Evolutionary conservation across 2,113 vertebrate genomes (phyloP), one percentile per base, ranked within the genome.

Genomic region (Chauna torquata): DNA sequence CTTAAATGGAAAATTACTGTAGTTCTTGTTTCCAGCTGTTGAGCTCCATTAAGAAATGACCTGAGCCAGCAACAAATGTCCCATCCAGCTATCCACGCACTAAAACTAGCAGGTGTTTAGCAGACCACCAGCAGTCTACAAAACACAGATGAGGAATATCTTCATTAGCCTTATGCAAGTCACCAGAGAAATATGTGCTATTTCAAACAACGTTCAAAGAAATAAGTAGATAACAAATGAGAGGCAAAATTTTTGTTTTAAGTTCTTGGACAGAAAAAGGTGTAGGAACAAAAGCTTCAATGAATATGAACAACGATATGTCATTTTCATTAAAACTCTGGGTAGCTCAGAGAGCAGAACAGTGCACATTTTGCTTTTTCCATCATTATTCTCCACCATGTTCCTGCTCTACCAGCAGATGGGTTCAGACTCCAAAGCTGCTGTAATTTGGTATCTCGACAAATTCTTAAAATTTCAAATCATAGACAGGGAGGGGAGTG

Each of bases 1-100:
- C 61, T 92, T 93, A 93, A 86, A 96, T 57, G 72, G 80, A 92
- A 96, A 95, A 95, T 62, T 34, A 86, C 68, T 94, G 88, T 19
- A 88, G 66, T 52, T 93, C 65, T 80, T 61, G 52, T 74, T 93
- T 91, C 77, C 86, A 96, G 95, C 86, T 94, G 91, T 76, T 91
- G 61, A 93, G 72, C 20, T 86, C 36, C 61, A 49, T 52, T 84
- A 80, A 71, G 40, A 92, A 92, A 93, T 38, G 6, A 86, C 90
- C 77, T 68, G 77, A 96, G 86, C 72, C 88, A 93, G 89, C 80
- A 94, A 8, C 83, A 94, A 92, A 75, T 30, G 50, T 88, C 61
- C 65, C 36, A 84, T 84, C 42, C 76, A 91, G 52, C 58, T 85
- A 76, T 24, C 62, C 70, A 57, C 12, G 65, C 61, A 38, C 59